phyloP scores from a whole-genome alignment of 2,797 vertebrate genomes.

The Hypotaenidia okinawae region DNA sequence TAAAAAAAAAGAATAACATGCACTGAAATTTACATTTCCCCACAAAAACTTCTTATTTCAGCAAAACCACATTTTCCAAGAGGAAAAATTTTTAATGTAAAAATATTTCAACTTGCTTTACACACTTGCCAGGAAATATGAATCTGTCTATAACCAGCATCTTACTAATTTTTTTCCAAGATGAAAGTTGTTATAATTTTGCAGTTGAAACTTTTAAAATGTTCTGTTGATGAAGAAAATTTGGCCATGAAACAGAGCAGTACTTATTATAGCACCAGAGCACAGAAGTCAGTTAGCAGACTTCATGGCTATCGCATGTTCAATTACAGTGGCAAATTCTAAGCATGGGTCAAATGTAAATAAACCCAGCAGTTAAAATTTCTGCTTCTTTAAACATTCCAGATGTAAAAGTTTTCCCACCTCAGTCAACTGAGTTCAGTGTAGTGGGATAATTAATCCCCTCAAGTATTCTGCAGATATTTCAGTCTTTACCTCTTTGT shows the following conservation, averaged over 20 bases:
- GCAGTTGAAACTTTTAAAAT: conserved; percentile 30
- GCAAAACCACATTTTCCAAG: conserved; percentile 51
- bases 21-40: conserved; percentile 5
- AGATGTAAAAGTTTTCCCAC: conserved; percentile 61
- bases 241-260: conserved; percentile 1
- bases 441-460: conserved; percentile 17
- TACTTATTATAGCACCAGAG: not conserved
- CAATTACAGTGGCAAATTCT: conserved; percentile 60
- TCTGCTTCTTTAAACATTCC: conserved; percentile 64
- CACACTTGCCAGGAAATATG: conserved; percentile 55
- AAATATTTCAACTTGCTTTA: conserved; percentile 37
- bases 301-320: conserved; percentile 51
- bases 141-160: conserved; percentile 6
- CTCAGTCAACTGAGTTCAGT: conserved; percentile 42
- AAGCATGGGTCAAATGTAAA: conserved; percentile 68
- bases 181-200: conserved; percentile 31
- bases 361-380: conserved; percentile 62
- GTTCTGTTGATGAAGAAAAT: conserved; percentile 2
- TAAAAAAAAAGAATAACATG: not conserved
- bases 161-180: conserved; percentile 27
- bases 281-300: conserved; percentile 36
- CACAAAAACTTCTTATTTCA: conserved; percentile 35
- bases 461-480: conserved; percentile 24
- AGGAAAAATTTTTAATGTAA: conserved; percentile 11
- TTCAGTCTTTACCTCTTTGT: not conserved